Evolutionary conservation across 2,113 vertebrate genomes (phyloP).

Genomic region (Euleptes europaea): DNA sequence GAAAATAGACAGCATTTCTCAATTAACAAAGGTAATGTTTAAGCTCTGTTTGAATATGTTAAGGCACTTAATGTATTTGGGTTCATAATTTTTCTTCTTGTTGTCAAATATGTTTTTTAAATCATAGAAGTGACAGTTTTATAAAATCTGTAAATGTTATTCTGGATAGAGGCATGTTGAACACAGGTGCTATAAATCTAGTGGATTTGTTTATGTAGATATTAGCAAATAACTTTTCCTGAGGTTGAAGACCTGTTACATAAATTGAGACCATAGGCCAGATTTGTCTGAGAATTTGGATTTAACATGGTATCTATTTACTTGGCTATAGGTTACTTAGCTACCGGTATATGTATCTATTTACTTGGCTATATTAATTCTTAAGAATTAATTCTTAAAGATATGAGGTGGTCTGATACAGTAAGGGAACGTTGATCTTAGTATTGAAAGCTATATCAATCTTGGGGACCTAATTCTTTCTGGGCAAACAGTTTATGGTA

Average conservation of each 20-base stretch:
- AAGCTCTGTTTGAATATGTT: background rate
- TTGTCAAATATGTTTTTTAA: conserved; percentile 18
- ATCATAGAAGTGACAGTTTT: conserved; percentile 27
- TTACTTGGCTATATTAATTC: conserved; percentile 19
- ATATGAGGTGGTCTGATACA: conserved; percentile 29
- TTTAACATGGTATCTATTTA: conserved; percentile 62
- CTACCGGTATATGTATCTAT: no score
- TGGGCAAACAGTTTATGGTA: conserved; percentile 54
- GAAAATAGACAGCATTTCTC: conserved; percentile 11
- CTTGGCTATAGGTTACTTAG: conserved; percentile 6
- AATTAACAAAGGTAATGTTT: background rate
- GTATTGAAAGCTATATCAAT: conserved; percentile 50
- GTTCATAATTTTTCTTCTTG: background rate
- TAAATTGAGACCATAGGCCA: conserved; percentile 62
- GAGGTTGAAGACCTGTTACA: conserved; percentile 52
- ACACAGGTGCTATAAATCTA: conserved; percentile 38
- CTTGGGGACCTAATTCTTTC: conserved; percentile 63
- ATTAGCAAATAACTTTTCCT: conserved; percentile 53
- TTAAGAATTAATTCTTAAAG: conserved; percentile 37
- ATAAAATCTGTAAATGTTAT: conserved; percentile 44
- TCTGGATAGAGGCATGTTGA: conserved; percentile 15
- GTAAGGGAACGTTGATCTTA: conserved; percentile 63
- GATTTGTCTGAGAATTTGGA: conserved; percentile 55
- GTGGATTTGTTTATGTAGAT: conserved; percentile 47
- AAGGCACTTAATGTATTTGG: conserved; percentile 11